Evolutionary conservation across 2,113 vertebrate species (phyloP).

Genomic region (Catharus bicknelli): DNA sequence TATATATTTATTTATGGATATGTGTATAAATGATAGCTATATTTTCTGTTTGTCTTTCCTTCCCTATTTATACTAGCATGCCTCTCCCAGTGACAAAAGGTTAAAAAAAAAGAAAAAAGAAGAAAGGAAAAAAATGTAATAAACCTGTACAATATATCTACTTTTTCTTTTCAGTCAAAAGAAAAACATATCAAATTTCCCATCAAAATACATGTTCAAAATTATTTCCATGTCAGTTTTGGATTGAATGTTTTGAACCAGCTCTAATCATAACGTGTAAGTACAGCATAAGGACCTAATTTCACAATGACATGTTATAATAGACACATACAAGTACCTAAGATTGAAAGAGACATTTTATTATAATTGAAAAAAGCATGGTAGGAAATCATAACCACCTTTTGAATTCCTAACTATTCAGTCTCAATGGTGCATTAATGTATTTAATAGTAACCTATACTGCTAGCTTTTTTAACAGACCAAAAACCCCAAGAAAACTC

Average conservation of each 20-base stretch:
- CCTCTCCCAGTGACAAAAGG: not conserved
- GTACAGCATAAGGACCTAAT: not conserved
- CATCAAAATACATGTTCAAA: not conserved
- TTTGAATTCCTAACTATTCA: not conserved
- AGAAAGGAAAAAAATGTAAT: not conserved
- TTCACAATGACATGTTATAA: slow-evolving; percentile 38
- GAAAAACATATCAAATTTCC: not conserved
- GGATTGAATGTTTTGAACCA: not conserved
- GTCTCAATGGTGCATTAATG: not conserved
- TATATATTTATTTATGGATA: not conserved
- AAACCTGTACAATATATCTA: not conserved
- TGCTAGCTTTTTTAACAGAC: not conserved
- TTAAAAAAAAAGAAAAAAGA: not conserved
- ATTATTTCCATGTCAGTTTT: not conserved
- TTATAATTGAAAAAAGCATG: not conserved
- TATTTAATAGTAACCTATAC: not conserved
- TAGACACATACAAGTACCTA: not conserved
- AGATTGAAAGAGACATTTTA: slow-evolving; percentile 35
- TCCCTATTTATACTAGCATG: not conserved
- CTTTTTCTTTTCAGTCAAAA: not conserved
- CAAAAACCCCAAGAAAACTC: not conserved
- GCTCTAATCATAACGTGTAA: not conserved
- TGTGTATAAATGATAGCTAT: not conserved
- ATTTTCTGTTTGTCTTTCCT: not conserved
- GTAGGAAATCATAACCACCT: not conserved